Evolutionary conservation across 2,888 invertebrate species (phyloP), one percentile per base, ranked within the genome.

Genomic region (Sarcophaga carnaria): DNA sequence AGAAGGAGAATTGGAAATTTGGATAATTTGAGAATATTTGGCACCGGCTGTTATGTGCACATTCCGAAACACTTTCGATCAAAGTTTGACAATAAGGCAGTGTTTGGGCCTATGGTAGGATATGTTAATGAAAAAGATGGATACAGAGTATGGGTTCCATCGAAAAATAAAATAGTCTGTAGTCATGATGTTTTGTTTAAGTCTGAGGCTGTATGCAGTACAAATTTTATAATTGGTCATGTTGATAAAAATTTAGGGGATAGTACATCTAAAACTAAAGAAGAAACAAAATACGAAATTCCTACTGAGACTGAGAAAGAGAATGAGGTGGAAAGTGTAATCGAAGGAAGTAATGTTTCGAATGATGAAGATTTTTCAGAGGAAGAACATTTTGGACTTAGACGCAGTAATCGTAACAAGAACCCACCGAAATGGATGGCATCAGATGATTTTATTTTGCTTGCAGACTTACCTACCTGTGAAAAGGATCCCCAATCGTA

Each of bases 121-220:
- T 78, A 66, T 17, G 76, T 64, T 22, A 76, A 76, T 76, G 62
- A 76, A 4, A 76, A 76, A 12, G 49, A 75, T 27, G 63, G 62
- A 11, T 77, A 20, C 3, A 59, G 60, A 67, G 66, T 59, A 25
- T 77, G 66, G 54, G 12, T 59, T 22, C 22, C 22, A 22, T 22
- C 22, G 22, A 67, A 25, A 77, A 49, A 22, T 20, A 77, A 77
- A 66, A 77, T 77, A 8, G 12, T 77, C 27, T 66, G 59, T 59
- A 77, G 66, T 12, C 67, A 67, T 77, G 77, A 67, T 77, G 37
- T 66, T 59, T 67, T 64, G 8, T 77, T 67, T 67, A 77, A 77
- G 59, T 25, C 77, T 77, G 66, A 67, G 54, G 54, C 5, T 25
- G 27, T 77, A 5, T 64, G 76, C 17, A 77, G 17, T n/a, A 67